Conservation (phyloP, 2,797 vertebrate species). For the Hippoglossus hippoglossus region DNA sequence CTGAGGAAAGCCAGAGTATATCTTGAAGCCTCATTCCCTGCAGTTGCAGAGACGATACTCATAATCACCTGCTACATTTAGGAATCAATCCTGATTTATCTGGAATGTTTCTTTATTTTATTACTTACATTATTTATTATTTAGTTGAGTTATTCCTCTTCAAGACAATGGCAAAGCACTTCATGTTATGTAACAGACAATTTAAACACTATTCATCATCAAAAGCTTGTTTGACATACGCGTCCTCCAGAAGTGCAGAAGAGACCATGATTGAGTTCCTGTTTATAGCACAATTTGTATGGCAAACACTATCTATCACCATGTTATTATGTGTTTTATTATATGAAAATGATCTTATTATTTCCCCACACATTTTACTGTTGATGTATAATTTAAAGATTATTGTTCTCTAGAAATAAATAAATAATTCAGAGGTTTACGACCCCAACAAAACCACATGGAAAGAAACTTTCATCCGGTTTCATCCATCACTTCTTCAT, state of each 20-base stretch:
- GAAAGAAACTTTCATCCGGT: background rate
- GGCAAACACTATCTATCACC: background rate
- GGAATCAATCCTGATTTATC: too few species aligned
- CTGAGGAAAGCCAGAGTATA: slow-evolving; percentile 1
- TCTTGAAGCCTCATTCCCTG: too few species aligned
- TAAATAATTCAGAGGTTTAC: too few species aligned
- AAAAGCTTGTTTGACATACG: background rate
- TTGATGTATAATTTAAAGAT: too few species aligned
- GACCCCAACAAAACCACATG: background rate
- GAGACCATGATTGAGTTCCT: background rate
- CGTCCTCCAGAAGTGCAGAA: background rate
- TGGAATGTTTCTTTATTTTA: too few species aligned
- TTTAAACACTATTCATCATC: background rate
- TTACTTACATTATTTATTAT: too few species aligned
- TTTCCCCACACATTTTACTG: too few species aligned
- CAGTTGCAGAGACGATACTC: too few species aligned
- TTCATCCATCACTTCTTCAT: background rate
- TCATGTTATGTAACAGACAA: slow-evolving; percentile 2
- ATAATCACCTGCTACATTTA: background rate
- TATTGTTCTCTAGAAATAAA: too few species aligned
- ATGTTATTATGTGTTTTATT: too few species aligned
- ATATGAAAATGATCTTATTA: too few species aligned
- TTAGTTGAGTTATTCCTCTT: background rate
- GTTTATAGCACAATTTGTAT: background rate
- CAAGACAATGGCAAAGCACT: background rate